phyloP scores from a whole-genome alignment of 2,888 invertebrate genomes.

The Hymenopus coronatus region DNA sequence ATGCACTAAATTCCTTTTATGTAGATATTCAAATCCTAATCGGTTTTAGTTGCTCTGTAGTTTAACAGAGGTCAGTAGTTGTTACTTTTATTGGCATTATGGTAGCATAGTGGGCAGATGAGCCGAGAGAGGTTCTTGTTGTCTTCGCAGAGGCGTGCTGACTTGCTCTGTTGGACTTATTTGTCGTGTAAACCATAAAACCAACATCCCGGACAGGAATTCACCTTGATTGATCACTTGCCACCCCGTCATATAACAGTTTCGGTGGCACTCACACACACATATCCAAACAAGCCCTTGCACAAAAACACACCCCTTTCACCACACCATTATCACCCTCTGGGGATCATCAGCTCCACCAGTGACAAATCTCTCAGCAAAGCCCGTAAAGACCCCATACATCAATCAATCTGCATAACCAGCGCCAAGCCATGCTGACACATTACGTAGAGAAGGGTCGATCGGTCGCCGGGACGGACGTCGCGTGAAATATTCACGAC shows the following conservation, averaged over 20 bases:
- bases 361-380: conserved; percentile 31
- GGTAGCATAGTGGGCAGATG: no score
- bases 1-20: no score
- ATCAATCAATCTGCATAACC: conserved; percentile 29
- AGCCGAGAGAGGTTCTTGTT: background rate
- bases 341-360: conserved; percentile 16
- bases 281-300: conserved; percentile 17
- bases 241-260: conserved; percentile 22
- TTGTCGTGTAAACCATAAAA: conserved; percentile 11
- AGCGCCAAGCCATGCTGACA: background rate
- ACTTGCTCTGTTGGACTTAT: background rate
- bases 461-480: background rate
- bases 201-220: conserved; percentile 20
- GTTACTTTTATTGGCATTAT: no score
- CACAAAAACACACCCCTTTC: conserved; percentile 20
- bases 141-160: background rate
- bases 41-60: no score
- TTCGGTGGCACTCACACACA: background rate
- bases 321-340: conserved; percentile 29
- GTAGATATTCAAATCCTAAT: no score
- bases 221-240: conserved; percentile 31
- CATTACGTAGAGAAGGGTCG: background rate
- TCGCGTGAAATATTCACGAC: conserved; percentile 19
- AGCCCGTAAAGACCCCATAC: conserved; percentile 30
- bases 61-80: no score